phyloP scores from a whole-genome alignment of 2,113 vertebrate species.

The Nymphicus hollandicus region DNA sequence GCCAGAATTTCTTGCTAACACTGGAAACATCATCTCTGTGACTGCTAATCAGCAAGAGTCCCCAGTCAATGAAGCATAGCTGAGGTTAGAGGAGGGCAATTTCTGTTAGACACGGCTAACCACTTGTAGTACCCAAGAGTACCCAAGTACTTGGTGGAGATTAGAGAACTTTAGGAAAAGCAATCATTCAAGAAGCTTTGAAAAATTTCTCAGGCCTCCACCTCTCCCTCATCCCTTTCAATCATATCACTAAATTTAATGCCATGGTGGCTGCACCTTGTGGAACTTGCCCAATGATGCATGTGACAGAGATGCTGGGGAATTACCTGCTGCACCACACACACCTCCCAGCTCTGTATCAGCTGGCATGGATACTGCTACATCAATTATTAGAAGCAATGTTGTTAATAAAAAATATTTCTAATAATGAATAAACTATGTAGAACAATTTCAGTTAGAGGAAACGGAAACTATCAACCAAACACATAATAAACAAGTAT shows the following conservation, averaged over 20 bases:
- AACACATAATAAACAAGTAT: not conserved
- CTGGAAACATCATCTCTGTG: not conserved
- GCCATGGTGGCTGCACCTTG: not conserved
- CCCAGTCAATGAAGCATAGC: not conserved
- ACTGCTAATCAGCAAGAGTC: not conserved
- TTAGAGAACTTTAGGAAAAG: not conserved
- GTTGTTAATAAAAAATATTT: fast-evolving
- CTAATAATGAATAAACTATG: fast-evolving
- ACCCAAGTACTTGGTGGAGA: not conserved
- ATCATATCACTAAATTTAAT: not conserved
- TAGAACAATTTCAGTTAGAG: not conserved
- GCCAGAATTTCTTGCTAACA: not conserved
- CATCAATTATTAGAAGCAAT: not conserved
- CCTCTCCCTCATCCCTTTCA: not conserved
- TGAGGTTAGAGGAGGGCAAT: not conserved
- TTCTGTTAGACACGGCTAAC: not conserved
- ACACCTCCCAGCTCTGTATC: not conserved
- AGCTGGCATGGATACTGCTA: fast-evolving
- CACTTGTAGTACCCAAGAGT: not conserved
- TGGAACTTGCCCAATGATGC: not conserved
- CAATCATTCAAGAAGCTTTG: not conserved
- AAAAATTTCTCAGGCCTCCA: not conserved
- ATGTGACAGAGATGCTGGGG: not conserved
- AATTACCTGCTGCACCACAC: not conserved
- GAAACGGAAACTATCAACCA: not conserved